Conservation (phyloP, 2,113 vertebrate genomes). For the Chaenogobius annularis region DNA sequence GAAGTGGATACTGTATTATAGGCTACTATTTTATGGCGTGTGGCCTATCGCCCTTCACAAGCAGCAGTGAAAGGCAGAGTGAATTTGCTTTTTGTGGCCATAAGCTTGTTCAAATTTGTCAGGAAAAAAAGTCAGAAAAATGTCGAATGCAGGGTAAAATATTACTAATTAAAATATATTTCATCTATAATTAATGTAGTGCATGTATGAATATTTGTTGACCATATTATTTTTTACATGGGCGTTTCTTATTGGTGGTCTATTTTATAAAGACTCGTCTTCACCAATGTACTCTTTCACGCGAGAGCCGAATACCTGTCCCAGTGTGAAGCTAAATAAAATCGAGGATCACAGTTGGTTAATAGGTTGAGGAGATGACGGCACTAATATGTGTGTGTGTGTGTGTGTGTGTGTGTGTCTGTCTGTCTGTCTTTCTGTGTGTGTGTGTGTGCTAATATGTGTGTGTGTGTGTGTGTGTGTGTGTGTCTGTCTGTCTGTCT, state of each 20-base stretch:
- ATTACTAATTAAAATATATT: not conserved
- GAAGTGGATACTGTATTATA: constrained; percentile 61
- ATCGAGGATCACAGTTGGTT: constrained; percentile 78
- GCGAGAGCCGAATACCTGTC: constrained; percentile 1
- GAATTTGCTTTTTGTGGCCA: not conserved
- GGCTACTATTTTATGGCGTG: not conserved
- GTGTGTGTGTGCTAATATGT: constrained; percentile 79
- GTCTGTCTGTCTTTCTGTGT: no score
- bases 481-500: no score
- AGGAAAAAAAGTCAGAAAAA: not conserved
- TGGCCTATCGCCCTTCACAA: no score
- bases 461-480: constrained; percentile 7
- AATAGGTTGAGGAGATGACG: constrained; percentile 89
- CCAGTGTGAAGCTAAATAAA: constrained; percentile 67
- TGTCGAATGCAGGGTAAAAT: not conserved
- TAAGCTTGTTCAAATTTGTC: not conserved
- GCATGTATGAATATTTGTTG: not conserved
- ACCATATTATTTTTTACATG: no score
- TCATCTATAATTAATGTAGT: no score
- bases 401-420: no score
- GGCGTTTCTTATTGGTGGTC: no score
- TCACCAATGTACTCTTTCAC: constrained; percentile 30
- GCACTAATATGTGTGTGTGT: constrained; percentile 83
- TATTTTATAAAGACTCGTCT: not conserved
- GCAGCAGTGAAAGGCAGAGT: no score